phyloP scores from a whole-genome alignment of 2,888 invertebrate species.

The Lycaena phlaeas region DNA sequence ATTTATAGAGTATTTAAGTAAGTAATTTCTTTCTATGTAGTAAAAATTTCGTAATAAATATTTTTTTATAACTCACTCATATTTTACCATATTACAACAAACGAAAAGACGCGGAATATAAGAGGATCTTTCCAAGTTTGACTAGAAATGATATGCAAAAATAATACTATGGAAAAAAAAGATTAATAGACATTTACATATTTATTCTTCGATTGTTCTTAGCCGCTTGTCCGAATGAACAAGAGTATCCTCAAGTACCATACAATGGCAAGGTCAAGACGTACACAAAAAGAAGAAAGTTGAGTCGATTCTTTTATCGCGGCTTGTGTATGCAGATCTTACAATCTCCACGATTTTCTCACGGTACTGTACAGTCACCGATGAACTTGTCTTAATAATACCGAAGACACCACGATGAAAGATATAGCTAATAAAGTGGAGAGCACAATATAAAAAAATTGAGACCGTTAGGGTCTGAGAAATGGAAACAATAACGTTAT shows the following conservation, averaged over 20 bases:
- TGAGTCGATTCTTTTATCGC: slow-evolving; percentile 24
- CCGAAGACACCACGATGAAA: background rate
- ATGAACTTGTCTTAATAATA: slow-evolving; percentile 10
- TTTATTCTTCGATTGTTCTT: background rate
- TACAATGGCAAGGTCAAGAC: slow-evolving; percentile 20
- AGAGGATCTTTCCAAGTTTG: no score
- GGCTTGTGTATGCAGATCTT: slow-evolving; percentile 34
- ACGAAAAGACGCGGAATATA: no score
- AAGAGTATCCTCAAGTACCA: slow-evolving; percentile 14
- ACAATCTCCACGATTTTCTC: slow-evolving; percentile 36
- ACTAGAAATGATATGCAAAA: no score
- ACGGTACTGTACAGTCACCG: slow-evolving; percentile 27
- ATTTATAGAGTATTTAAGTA: no score
- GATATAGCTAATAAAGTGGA: slow-evolving; percentile 9
- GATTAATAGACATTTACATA: background rate
- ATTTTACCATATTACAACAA: no score
- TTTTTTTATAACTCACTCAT: no score
- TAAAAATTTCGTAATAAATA: no score
- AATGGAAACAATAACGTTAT: slow-evolving; percentile 16
- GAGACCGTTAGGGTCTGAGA: slow-evolving; percentile 14
- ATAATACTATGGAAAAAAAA: no score
- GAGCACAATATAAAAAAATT: slow-evolving; percentile 6
- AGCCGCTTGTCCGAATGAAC: slow-evolving; percentile 15
- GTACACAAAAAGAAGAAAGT: slow-evolving; percentile 33
- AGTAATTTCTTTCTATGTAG: no score